A percentile compares a stretch with the other conserved stretches of the same genome.
phyloP scores from a whole-genome alignment of 2,113 vertebrate genomes.

The Paratilapia polleni region DNA sequence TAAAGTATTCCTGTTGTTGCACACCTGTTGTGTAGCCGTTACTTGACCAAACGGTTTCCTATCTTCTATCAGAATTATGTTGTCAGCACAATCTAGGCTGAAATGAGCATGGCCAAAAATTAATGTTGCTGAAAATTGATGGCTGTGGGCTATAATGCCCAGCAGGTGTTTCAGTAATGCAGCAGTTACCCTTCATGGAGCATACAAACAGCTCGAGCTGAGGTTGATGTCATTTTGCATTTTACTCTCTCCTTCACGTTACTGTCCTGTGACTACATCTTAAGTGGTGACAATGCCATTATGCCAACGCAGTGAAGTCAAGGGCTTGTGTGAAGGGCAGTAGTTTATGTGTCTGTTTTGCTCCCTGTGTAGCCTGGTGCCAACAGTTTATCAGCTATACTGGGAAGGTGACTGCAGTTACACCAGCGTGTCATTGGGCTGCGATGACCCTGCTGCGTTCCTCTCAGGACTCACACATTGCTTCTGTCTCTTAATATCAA shows the following conservation, averaged over 20 bases:
- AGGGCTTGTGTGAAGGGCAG: conserved; percentile 75
- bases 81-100: conserved; percentile 8
- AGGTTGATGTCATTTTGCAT: conserved; percentile 7
- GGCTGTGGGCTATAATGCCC: conserved; percentile 6
- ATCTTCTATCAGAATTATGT: background rate
- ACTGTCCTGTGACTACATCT: conserved; percentile 28
- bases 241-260: conserved; percentile 24
- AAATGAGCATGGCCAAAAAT: conserved; percentile 18
- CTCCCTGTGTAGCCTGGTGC: conserved; percentile 72
- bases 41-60: background rate
- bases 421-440: conserved; percentile 74
- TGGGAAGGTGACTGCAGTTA: conserved; percentile 71
- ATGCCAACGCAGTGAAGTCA: conserved; percentile 25
- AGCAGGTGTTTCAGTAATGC: conserved; percentile 25
- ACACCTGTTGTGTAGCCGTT: conserved; percentile 14
- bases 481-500: conserved; percentile 74
- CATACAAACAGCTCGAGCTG: conserved; percentile 20
- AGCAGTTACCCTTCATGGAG: conserved; percentile 26
- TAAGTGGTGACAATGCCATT: conserved; percentile 32
- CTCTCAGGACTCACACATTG: conserved; percentile 71
- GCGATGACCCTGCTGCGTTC: conserved; percentile 64
- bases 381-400: conserved; percentile 83
- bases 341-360: conserved; percentile 60
- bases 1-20: background rate
- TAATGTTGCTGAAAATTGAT: conserved; percentile 26